Conservation (phyloP, 2,888 invertebrate species). For the Rosalia funebris region DNA sequence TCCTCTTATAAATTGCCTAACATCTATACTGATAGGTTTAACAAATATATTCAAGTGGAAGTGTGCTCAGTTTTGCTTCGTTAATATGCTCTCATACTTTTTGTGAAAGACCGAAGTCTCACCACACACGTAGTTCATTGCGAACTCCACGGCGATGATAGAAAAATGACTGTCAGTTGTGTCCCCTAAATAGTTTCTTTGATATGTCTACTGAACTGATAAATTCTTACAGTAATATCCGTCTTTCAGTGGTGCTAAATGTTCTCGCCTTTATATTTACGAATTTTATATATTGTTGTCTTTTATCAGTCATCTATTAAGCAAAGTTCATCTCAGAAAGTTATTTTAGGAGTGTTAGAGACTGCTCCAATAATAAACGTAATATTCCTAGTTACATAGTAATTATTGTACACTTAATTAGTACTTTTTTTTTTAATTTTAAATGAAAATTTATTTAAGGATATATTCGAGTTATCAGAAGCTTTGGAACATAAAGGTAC, state of each 20-base stretch:
- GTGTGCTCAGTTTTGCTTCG: not conserved
- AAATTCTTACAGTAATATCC: not conserved
- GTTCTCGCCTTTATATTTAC: conserved; percentile 33
- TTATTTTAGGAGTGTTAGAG: too few species aligned
- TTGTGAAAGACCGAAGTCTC: not conserved
- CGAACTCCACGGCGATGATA: not conserved
- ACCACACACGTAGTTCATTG: conserved; percentile 1
- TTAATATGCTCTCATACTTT: not conserved
- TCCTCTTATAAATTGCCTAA: too few species aligned
- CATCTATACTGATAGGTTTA: not conserved
- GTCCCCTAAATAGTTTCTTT: not conserved
- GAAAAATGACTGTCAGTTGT: not conserved
- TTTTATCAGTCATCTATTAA: not conserved
- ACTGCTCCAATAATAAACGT: too few species aligned
- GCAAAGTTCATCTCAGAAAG: not conserved
- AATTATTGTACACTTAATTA: too few species aligned
- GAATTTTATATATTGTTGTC: not conserved
- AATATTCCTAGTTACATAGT: too few species aligned
- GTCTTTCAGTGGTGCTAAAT: not conserved
- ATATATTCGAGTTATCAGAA: too few species aligned
- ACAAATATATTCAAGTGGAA: not conserved
- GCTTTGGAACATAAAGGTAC: too few species aligned
- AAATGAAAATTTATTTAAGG: too few species aligned
- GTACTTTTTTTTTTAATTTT: too few species aligned
- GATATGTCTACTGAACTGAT: not conserved